Evolutionary conservation across 2,888 invertebrate genomes (phyloP).

Genomic region (Tanytarsus gracilentus): DNA sequence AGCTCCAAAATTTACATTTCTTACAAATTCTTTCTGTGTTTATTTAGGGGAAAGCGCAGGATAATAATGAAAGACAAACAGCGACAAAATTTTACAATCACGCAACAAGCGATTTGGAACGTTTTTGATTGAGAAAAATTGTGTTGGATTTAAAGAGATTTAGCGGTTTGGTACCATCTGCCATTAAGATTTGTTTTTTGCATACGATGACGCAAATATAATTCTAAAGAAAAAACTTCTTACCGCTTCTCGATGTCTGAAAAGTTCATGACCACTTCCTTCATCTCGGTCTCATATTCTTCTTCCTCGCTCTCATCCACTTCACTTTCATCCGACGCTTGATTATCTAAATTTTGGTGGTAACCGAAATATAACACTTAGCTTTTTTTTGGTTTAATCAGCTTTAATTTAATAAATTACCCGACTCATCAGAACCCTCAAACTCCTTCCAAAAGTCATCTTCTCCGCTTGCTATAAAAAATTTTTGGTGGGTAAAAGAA

Average conservation of each 20-base stretch:
- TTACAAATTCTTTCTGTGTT: neutral
- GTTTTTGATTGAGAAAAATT: neutral
- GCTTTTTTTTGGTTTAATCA: neutral
- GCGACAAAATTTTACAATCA: neutral
- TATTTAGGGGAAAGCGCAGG: neutral
- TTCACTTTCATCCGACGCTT: constrained; percentile 33
- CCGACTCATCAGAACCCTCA: neutral
- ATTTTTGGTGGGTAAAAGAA: neutral
- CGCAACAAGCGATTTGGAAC: neutral
- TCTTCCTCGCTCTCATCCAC: constrained; percentile 37
- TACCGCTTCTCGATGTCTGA: constrained; percentile 16
- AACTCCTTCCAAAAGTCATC: neutral
- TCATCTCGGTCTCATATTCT: constrained; percentile 44
- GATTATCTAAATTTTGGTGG: constrained; percentile 33
- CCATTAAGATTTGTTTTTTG: neutral
- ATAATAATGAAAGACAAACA: neutral
- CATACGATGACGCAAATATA: neutral
- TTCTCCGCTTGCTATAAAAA: neutral
- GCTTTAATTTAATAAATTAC: too few species aligned
- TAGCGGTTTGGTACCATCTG: neutral
- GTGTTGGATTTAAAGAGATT: too few species aligned
- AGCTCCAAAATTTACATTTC: neutral
- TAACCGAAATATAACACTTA: neutral
- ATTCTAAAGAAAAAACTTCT: neutral
- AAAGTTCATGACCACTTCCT: constrained; percentile 16